These are phyloP conservation scores for Periplaneta americana DNA, from an alignment of 1,140 invertebrate genomes.

Conservation along the genomic window DNA sequence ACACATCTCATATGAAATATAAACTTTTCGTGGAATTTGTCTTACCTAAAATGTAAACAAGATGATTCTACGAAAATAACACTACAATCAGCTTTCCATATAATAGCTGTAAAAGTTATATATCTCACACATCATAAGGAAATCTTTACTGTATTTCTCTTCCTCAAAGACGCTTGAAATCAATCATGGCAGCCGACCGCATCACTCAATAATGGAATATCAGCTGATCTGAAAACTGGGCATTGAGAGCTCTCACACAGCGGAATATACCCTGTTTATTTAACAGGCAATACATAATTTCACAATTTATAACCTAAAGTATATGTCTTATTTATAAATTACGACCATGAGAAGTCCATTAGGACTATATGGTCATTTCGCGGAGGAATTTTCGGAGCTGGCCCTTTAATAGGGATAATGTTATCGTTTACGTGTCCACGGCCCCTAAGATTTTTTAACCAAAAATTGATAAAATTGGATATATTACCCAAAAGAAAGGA, in stretches of 20 bases:
- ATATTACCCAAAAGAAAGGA: too few species aligned
- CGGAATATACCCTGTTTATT: not conserved
- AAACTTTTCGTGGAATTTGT: not conserved
- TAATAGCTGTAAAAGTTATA: not conserved
- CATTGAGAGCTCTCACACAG: not conserved
- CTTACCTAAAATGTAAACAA: not conserved
- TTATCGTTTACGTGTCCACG: not conserved
- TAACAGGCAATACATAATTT: not conserved
- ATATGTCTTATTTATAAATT: conserved; percentile 2
- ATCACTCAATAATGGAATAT: conserved; percentile 1
- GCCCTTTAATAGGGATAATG: not conserved
- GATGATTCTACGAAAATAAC: not conserved
- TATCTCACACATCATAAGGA: conserved; percentile 32
- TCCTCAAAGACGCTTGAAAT: conserved; percentile 34
- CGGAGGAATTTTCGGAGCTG: conserved; percentile 3
- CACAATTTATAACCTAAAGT: not conserved
- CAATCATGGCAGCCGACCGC: conserved; percentile 35
- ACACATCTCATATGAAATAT: not conserved
- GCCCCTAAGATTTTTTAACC: not conserved
- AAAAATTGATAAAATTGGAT: not conserved
- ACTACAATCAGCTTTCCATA: conserved; percentile 5
- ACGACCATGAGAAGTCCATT: too few species aligned
- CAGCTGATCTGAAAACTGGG: conserved; percentile 10
- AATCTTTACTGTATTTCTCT: conserved; percentile 26
- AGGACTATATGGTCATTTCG: not conserved